Evolutionary conservation across 2,113 vertebrate species (phyloP).

Genomic region (Conger conger): DNA sequence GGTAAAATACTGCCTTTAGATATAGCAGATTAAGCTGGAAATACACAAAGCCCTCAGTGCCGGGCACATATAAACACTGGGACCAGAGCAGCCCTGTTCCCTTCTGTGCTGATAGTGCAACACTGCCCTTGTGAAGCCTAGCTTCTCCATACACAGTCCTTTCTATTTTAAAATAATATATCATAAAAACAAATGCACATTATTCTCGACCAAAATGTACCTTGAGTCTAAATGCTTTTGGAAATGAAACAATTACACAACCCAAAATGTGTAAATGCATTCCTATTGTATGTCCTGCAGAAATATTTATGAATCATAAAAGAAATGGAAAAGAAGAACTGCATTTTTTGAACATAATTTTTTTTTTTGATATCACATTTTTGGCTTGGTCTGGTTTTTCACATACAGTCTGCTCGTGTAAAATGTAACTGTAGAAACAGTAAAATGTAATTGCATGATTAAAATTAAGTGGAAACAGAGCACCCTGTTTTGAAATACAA

Average conservation of each 20-base stretch:
- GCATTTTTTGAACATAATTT: not conserved
- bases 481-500: conserved; percentile 16
- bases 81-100: not conserved
- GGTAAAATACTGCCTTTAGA: conserved; percentile 27
- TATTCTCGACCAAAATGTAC: not conserved
- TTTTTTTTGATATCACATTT: conserved; percentile 5
- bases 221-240: not conserved
- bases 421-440: conserved; percentile 27
- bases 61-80: not conserved
- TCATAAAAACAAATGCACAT: not conserved
- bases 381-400: conserved; percentile 6
- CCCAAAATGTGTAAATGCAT: too few relatives aligned
- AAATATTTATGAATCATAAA: not conserved
- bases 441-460: conserved; percentile 54
- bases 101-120: not conserved
- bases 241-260: not conserved
- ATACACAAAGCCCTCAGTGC: conserved; percentile 12
- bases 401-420: conserved; percentile 17
- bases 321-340: not conserved
- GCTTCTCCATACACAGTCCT: not conserved
- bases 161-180: not conserved
- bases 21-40: conserved; percentile 21
- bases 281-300: too few relatives aligned
- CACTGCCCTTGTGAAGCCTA: not conserved
- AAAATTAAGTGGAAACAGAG: conserved; percentile 34